These are phyloP conservation scores for Variabilichromis moorii DNA, from an alignment of 2,113 vertebrate species.

Conservation along the genomic window DNA sequence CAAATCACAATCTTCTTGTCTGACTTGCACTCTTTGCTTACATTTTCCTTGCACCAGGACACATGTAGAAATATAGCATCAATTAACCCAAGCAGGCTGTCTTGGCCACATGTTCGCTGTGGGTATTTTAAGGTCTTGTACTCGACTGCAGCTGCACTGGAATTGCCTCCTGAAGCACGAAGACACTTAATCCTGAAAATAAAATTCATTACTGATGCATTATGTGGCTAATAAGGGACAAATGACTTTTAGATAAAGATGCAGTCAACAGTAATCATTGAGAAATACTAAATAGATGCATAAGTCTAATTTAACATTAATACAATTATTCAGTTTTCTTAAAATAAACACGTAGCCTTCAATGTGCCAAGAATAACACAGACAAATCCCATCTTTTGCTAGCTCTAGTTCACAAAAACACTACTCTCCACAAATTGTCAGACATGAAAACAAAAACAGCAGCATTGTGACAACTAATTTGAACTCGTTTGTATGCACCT, in stretches of 20 bases:
- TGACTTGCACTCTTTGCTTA: neutral
- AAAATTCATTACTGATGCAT: neutral
- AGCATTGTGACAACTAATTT: slow-evolving; percentile 37
- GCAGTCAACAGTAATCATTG: neutral
- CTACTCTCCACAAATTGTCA: slow-evolving; percentile 1
- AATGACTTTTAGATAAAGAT: neutral
- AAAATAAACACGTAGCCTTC: neutral
- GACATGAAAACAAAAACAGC: slow-evolving; percentile 40
- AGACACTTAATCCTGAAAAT: neutral
- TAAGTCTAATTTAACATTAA: neutral
- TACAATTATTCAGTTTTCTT: neutral
- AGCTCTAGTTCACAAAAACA: neutral
- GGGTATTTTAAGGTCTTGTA: neutral
- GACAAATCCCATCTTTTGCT: neutral
- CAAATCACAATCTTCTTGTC: neutral
- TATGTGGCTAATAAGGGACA: neutral
- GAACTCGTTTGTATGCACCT: slow-evolving; percentile 30
- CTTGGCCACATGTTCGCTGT: neutral
- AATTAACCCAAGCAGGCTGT: neutral
- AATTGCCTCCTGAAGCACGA: neutral
- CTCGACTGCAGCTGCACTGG: neutral
- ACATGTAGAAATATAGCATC: neutral
- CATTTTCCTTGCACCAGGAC: neutral
- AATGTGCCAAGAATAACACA: neutral
- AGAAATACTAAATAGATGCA: neutral